Evolutionary conservation across 1,140 invertebrate species (phyloP).

Genomic region (Goniozus legneri): DNA sequence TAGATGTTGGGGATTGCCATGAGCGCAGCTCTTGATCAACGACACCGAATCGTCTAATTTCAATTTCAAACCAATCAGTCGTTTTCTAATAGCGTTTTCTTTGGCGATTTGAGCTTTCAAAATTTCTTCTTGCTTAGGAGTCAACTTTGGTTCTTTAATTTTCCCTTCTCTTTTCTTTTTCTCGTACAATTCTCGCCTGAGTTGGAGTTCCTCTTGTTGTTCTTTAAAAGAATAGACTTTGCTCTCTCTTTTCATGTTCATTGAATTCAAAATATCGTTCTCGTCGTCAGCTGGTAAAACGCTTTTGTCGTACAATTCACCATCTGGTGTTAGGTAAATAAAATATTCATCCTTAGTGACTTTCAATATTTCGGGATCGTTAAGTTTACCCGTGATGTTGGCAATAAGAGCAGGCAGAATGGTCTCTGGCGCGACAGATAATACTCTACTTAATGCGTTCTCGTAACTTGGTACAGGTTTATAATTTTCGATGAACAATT

Average conservation of each 20-base stretch:
- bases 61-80: constrained; percentile 62
- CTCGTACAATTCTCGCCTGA: constrained; percentile 88
- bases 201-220: constrained; percentile 89
- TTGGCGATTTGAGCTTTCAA: constrained; percentile 84
- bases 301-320: constrained; percentile 87
- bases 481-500: constrained; percentile 61
- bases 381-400: constrained; percentile 59
- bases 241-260: constrained; percentile 93
- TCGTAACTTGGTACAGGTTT: constrained; percentile 57
- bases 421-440: constrained; percentile 62
- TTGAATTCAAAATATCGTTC: constrained; percentile 61
- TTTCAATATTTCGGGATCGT: constrained; percentile 65
- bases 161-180: constrained; percentile 80
- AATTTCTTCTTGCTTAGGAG: constrained; percentile 90
- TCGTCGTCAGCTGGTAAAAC: constrained; percentile 74
- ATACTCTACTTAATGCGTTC: constrained; percentile 65
- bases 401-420: constrained; percentile 61
- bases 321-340: constrained; percentile 84
- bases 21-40: constrained; percentile 61
- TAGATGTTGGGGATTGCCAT: constrained; percentile 62
- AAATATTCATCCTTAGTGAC: constrained; percentile 86
- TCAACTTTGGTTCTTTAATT: constrained; percentile 71
- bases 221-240: constrained; percentile 97
- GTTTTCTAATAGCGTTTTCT: constrained; percentile 72
- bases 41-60: constrained; percentile 62